These are phyloP conservation scores for Rhogogaster chlorosoma DNA, from an alignment of 2,888 invertebrate genomes.

Conservation along the genomic window DNA sequence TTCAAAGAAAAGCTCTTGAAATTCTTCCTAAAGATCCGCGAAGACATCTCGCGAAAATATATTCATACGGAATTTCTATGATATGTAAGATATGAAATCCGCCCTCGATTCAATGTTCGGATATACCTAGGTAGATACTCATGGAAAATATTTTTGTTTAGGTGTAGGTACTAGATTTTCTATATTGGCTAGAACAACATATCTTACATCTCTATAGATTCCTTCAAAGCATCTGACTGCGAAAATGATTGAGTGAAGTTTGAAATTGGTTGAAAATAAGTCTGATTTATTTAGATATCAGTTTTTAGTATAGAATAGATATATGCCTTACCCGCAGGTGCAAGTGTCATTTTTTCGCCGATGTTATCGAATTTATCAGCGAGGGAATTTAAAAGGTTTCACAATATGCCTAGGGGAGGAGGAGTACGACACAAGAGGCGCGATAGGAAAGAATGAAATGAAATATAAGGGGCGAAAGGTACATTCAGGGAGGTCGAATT, in stretches of 20 bases:
- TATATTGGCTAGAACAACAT: not conserved
- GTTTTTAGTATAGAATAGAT: not conserved
- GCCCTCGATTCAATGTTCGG: not conserved
- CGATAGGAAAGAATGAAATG: conserved; percentile 21
- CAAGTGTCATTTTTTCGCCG: not conserved
- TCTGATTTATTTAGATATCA: not conserved
- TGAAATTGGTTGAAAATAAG: not conserved
- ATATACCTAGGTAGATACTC: not conserved
- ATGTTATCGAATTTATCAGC: conserved; percentile 35
- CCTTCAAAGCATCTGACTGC: not conserved
- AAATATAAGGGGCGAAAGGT: conserved; percentile 17
- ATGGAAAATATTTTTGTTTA: not conserved
- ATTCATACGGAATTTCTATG: not conserved
- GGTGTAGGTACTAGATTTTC: not conserved
- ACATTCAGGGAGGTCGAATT: conserved; percentile 35
- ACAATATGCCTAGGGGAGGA: conserved; percentile 10
- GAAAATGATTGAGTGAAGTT: not conserved
- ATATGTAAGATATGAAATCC: not conserved
- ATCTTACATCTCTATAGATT: not conserved
- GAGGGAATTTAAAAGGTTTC: not conserved
- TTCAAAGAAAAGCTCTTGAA: not conserved
- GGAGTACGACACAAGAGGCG: conserved; percentile 4
- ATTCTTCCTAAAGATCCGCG: not conserved
- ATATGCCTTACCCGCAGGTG: conserved; percentile 8
- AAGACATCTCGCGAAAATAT: not conserved